Evolutionary conservation across 2,888 invertebrate genomes (phyloP).

Genomic region (Portevinia maculata): DNA sequence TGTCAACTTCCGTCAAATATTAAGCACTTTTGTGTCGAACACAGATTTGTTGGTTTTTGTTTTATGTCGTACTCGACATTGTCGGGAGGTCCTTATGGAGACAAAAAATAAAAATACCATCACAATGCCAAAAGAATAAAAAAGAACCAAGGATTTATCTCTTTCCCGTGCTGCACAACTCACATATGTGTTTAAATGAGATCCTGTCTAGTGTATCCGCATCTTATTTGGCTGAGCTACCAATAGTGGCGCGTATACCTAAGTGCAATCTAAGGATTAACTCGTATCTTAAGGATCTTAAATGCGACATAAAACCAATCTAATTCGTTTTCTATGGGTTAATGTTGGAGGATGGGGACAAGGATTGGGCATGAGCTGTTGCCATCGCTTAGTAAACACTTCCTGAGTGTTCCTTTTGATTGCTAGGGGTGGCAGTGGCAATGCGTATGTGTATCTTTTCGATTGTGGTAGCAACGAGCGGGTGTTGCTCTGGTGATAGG

Average conservation of each 20-base stretch:
- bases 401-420: neutral
- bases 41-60: constrained; percentile 66
- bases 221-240: constrained; percentile 30
- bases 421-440: constrained; percentile 19
- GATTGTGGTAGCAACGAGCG: neutral
- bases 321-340: constrained; percentile 46
- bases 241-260: constrained; percentile 48
- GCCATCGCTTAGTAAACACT: constrained; percentile 36
- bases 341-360: constrained; percentile 21
- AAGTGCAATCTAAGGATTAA: constrained; percentile 64
- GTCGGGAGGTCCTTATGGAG: constrained; percentile 37
- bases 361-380: constrained; percentile 37
- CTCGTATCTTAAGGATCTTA: constrained; percentile 46
- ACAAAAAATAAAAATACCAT: constrained; percentile 8
- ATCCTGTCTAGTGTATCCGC: constrained; percentile 46
- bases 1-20: constrained; percentile 70
- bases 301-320: constrained; percentile 67
- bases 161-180: constrained; percentile 15
- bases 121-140: constrained; percentile 34
- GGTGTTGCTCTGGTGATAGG: constrained; percentile 31
- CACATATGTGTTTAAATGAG: constrained; percentile 52
- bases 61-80: constrained; percentile 60
- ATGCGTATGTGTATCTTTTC: neutral
- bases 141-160: constrained; percentile 56
- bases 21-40: constrained; percentile 64